Evolutionary conservation across 1,140 invertebrate genomes (phyloP).

Genomic region (Druon quercuslanigerum): DNA sequence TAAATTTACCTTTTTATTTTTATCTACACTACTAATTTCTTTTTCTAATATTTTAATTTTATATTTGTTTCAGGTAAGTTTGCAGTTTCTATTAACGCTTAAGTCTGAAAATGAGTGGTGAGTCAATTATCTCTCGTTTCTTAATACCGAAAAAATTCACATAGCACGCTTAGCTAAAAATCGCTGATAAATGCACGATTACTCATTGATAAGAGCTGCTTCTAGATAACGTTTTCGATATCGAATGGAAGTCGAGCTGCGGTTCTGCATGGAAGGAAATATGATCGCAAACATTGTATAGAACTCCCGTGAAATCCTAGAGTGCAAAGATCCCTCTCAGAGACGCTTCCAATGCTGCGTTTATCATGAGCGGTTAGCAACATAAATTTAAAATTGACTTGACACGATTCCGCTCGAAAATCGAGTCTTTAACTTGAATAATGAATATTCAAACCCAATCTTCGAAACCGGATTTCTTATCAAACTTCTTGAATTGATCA

Average conservation of each 20-base stretch:
- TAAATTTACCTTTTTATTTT: background rate
- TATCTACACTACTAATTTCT: background rate
- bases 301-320: background rate
- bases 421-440: background rate
- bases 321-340: constrained; percentile 1
- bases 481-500: background rate
- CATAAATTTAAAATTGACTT: background rate
- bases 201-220: constrained; percentile 6
- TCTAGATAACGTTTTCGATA: constrained; percentile 15
- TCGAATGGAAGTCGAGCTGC: constrained; percentile 17
- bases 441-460: background rate
- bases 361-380: background rate
- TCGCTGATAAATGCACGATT: background rate
- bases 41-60: background rate
- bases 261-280: constrained; percentile 4
- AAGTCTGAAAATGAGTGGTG: background rate
- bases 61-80: constrained; percentile 20
- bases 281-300: background rate
- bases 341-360: background rate
- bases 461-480: constrained; percentile 4
- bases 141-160: no score
- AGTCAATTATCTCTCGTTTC: background rate
- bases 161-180: no score
- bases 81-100: background rate
- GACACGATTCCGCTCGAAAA: background rate